Conservation (phyloP, 2,888 invertebrate species). For the Geophilus truncorum region DNA sequence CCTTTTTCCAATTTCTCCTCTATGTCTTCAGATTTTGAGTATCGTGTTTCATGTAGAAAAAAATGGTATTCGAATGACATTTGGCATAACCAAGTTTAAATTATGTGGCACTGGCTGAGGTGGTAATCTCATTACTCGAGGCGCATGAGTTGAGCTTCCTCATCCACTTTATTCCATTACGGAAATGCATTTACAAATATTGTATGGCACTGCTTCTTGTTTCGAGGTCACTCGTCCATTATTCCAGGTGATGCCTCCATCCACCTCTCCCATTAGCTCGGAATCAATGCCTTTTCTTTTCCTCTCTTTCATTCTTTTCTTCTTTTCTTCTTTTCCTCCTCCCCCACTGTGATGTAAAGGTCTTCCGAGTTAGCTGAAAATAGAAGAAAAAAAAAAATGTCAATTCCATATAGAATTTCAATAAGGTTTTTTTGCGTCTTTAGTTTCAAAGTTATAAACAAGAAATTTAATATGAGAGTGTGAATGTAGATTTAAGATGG, state of each 20-base stretch:
- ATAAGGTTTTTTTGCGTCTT: background rate
- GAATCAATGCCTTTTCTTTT: conserved; percentile 5
- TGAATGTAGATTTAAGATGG: too few relatives aligned
- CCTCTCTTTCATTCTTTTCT: background rate
- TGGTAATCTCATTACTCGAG: background rate
- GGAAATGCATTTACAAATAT: conserved; percentile 17
- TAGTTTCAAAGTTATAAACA: background rate
- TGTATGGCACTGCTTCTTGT: background rate
- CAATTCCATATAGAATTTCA: background rate
- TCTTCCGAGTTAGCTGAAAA: background rate
- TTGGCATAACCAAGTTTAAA: background rate
- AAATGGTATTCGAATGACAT: background rate
- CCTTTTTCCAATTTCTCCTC: background rate
- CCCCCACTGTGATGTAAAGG: background rate
- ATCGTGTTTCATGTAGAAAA: background rate
- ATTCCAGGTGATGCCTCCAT: background rate
- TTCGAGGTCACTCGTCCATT: conserved; percentile 22
- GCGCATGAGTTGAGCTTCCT: background rate
- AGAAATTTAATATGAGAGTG: too few relatives aligned
- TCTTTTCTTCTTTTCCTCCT: background rate
- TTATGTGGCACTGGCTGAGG: background rate
- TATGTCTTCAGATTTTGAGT: background rate
- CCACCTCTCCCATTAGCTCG: background rate
- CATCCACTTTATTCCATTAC: conserved; percentile 12
- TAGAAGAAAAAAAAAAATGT: background rate